These are phyloP conservation scores for Dryococelus australis DNA, from an alignment of 2,888 invertebrate species.

Conservation along the genomic window DNA sequence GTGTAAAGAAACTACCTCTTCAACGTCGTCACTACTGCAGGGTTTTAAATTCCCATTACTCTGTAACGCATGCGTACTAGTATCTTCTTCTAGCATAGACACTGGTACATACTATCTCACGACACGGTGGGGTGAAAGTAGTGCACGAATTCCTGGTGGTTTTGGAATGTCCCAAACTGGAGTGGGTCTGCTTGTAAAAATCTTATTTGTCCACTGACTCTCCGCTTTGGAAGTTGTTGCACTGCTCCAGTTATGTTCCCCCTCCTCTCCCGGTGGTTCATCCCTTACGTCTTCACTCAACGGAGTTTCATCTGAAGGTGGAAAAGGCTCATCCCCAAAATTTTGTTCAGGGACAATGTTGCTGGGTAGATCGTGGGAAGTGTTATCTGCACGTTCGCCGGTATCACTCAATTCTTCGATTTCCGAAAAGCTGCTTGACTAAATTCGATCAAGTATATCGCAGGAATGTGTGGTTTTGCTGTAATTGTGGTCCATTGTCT, in stretches of 20 bases:
- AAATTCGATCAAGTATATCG: too few species aligned
- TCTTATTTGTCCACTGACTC: background rate
- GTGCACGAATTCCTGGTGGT: background rate
- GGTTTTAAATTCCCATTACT: background rate
- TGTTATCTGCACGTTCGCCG: too few species aligned
- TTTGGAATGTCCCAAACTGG: background rate
- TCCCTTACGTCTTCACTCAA: background rate
- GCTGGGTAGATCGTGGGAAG: too few species aligned
- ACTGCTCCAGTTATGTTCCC: background rate
- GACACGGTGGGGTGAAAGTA: background rate
- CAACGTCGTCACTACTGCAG: background rate
- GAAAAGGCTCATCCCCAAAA: too few species aligned
- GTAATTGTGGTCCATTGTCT: too few species aligned
- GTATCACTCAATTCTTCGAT: too few species aligned
- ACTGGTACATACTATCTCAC: background rate
- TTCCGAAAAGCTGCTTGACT: too few species aligned
- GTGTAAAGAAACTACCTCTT: background rate
- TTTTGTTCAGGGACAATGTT: too few species aligned
- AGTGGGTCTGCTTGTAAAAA: background rate
- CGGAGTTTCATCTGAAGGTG: too few species aligned
- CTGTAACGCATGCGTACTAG: background rate
- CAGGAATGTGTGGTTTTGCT: too few species aligned
- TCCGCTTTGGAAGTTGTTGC: background rate
- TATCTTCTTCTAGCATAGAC: background rate
- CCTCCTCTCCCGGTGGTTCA: background rate